Conservation (phyloP, 2,888 invertebrate genomes). For the Melikaiella ostensackeni region DNA sequence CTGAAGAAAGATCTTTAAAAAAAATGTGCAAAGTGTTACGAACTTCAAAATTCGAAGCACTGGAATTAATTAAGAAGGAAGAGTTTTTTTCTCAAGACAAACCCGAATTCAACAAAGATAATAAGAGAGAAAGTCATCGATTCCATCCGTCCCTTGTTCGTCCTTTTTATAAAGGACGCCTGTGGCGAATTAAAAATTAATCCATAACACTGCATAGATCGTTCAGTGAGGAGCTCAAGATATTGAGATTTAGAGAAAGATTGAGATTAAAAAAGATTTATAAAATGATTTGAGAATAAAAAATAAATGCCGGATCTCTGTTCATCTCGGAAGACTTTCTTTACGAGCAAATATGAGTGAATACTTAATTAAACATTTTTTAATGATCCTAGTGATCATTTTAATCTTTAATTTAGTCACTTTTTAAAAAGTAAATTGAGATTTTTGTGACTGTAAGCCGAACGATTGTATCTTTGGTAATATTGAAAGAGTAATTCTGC, state of each 20-base stretch:
- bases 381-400: neutral
- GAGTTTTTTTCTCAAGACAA: neutral
- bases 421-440: neutral
- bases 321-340: conserved; percentile 26
- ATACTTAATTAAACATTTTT: neutral
- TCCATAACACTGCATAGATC: conserved; percentile 19
- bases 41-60: neutral
- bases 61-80: neutral
- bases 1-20: conserved; percentile 34
- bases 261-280: neutral
- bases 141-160: conserved; percentile 43
- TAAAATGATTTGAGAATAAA: conserved; percentile 6
- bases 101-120: neutral
- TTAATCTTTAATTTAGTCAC: conserved; percentile 16
- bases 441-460: conserved; percentile 8
- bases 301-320: conserved; percentile 24
- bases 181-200: conserved; percentile 8
- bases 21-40: too few relatives aligned
- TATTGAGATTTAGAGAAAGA: conserved; percentile 17
- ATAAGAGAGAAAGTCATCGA: conserved; percentile 46
- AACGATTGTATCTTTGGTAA: conserved; percentile 8
- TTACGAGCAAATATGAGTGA: conserved; percentile 25
- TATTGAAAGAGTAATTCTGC: neutral
- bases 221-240: neutral
- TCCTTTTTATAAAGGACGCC: conserved; percentile 29